Conservation (phyloP, 2,888 invertebrate species). For the Invenusta paracnida region DNA sequence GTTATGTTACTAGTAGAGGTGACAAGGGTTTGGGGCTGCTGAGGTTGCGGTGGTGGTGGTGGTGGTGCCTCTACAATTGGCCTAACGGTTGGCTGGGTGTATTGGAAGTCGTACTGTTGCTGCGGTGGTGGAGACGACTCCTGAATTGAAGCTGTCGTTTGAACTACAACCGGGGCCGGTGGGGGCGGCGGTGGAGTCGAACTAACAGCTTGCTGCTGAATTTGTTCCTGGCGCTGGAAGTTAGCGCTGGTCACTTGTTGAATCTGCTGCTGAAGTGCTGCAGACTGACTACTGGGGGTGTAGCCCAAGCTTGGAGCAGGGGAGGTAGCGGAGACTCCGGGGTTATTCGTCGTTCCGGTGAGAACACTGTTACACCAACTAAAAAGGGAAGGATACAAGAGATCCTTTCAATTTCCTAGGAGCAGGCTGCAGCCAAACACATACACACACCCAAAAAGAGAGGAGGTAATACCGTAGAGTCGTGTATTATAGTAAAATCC, state of each 20-base stretch:
- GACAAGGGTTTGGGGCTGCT: not conserved
- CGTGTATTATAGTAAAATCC: too few relatives aligned
- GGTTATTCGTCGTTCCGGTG: not conserved
- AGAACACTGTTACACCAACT: conserved; percentile 12
- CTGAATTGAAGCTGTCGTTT: not conserved
- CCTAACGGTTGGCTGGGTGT: not conserved
- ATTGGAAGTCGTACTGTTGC: not conserved
- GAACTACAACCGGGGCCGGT: not conserved
- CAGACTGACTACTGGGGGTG: not conserved
- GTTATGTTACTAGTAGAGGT: not conserved
- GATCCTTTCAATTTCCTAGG: too few relatives aligned
- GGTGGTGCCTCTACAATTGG: not conserved
- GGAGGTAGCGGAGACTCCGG: not conserved
- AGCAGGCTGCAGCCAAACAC: too few relatives aligned
- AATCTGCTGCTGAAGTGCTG: conserved; percentile 4
- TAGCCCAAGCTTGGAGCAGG: conserved; percentile 1
- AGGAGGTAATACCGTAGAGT: too few relatives aligned
- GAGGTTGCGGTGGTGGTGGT: not conserved
- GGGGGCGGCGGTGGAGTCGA: not conserved
- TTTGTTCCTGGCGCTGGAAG: not conserved
- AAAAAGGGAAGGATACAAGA: not conserved
- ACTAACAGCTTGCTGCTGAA: not conserved
- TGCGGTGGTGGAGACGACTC: not conserved
- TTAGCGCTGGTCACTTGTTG: conserved; percentile 10
- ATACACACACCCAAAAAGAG: too few relatives aligned